Percentiles rank a stretch among this genome's conserved stretches.
Evolutionary conservation across 2,888 invertebrate genomes (phyloP).

Genomic region (Drosophila lacicola): DNA sequence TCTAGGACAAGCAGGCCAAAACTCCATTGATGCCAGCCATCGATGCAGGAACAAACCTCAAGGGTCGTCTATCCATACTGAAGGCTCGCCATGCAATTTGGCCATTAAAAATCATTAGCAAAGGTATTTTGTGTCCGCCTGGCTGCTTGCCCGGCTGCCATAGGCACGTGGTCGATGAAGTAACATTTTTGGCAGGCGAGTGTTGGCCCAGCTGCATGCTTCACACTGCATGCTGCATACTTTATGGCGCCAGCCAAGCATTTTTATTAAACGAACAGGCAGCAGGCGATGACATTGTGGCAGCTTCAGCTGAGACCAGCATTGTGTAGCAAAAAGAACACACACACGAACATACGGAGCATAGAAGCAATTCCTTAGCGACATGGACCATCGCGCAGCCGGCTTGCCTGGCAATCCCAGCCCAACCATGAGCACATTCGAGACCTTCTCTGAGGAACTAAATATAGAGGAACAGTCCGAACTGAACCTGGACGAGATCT

Average conservation of each 20-base stretch:
- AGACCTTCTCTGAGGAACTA: neutral
- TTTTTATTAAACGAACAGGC: slow-evolving; percentile 62
- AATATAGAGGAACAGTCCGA: neutral
- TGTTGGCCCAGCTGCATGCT: slow-evolving; percentile 24
- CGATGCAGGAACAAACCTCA: slow-evolving; percentile 9
- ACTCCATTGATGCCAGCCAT: slow-evolving; percentile 4
- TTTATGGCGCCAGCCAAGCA: slow-evolving; percentile 58
- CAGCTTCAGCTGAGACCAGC: slow-evolving; percentile 13
- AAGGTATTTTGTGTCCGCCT: slow-evolving; percentile 44
- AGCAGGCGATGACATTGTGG: slow-evolving; percentile 44
- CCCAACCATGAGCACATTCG: neutral
- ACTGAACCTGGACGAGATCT: slow-evolving; percentile 5
- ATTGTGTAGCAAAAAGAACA: neutral
- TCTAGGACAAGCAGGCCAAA: slow-evolving; percentile 7
- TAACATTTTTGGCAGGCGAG: slow-evolving; percentile 54
- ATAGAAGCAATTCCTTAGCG: slow-evolving; percentile 18
- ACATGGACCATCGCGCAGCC: slow-evolving; percentile 13
- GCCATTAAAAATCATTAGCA: slow-evolving; percentile 78
- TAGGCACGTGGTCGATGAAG: slow-evolving; percentile 26
- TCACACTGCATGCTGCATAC: slow-evolving; percentile 54
- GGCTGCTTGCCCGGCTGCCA: slow-evolving; percentile 1
- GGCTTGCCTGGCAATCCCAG: slow-evolving; percentile 6
- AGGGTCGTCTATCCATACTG: slow-evolving; percentile 17
- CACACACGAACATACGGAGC: neutral
- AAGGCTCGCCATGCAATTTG: slow-evolving; percentile 68